A percentile compares a stretch with the other conserved stretches of the same genome.
phyloP scores from a whole-genome alignment of 1,140 invertebrate genomes.

The Xylocopa sonorina region DNA sequence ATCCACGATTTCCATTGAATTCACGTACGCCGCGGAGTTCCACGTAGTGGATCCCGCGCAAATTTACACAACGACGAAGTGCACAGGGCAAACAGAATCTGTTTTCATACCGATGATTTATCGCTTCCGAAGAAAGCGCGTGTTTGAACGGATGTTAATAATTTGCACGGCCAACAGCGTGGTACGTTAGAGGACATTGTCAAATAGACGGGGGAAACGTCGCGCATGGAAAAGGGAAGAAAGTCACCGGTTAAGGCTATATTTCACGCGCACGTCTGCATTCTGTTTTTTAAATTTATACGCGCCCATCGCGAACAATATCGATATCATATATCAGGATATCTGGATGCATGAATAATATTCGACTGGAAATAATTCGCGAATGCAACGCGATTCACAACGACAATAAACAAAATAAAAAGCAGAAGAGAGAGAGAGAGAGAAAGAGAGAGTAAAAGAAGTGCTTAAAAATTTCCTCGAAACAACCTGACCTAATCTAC shows the following conservation, averaged over 20 bases:
- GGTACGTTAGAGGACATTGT: slow-evolving; percentile 24
- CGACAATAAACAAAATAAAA: no score
- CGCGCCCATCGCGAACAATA: not conserved
- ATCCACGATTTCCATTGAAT: slow-evolving; percentile 39
- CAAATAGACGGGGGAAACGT: slow-evolving; percentile 37
- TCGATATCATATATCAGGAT: no score
- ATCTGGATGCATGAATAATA: no score
- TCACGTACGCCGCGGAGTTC: not conserved
- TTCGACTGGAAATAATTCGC: no score
- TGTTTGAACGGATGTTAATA: slow-evolving; percentile 48
- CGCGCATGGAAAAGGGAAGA: not conserved
- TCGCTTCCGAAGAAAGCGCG: slow-evolving; percentile 45
- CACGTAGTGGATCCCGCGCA: slow-evolving; percentile 18
- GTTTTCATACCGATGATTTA: slow-evolving; percentile 50
- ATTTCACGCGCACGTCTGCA: not conserved
- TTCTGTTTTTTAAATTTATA: not conserved
- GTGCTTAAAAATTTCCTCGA: no score
- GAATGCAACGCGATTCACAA: no score
- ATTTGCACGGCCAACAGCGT: slow-evolving; percentile 44
- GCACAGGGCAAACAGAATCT: slow-evolving; percentile 44
- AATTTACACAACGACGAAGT: slow-evolving; percentile 46
- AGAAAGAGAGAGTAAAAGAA: no score
- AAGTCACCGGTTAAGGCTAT: not conserved
- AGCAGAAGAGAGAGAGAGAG: no score
- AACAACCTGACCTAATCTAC: no score